Percentiles rank a stretch among this genome's conserved stretches.
Conservation (phyloP, 2,797 vertebrate species). For the Spondyliosoma cantharus region DNA sequence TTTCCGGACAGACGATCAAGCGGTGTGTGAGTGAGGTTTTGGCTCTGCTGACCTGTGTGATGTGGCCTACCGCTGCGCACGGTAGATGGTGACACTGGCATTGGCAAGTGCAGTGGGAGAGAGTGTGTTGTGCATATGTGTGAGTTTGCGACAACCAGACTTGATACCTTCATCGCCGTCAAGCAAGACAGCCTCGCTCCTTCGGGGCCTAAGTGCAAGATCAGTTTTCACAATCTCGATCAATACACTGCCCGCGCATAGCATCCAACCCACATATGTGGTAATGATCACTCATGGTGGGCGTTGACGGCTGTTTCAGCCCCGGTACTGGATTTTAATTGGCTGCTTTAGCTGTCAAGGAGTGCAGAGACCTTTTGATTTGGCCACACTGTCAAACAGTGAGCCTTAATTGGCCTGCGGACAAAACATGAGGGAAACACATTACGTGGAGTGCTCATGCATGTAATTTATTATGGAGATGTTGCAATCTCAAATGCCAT, state of each 20-base stretch:
- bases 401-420: constrained; percentile 65
- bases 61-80: constrained; percentile 54
- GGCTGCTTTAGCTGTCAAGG: constrained; percentile 55
- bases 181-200: constrained; percentile 5
- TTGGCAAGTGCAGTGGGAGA: constrained; percentile 11
- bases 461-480: constrained; percentile 60
- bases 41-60: constrained; percentile 66
- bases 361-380: constrained; percentile 67
- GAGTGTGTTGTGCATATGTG: not conserved
- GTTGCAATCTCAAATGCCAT: constrained; percentile 64
- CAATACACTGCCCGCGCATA: constrained; percentile 45
- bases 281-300: constrained; percentile 60
- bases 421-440: constrained; percentile 63
- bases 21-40: constrained; percentile 48
- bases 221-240: constrained; percentile 46
- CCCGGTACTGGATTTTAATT: constrained; percentile 58
- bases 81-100: constrained; percentile 39
- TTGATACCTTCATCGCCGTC: constrained; percentile 33
- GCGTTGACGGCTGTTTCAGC: constrained; percentile 38
- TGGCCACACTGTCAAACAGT: constrained; percentile 52
- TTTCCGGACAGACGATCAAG: constrained; percentile 65
- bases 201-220: constrained; percentile 8
- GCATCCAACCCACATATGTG: constrained; percentile 32
- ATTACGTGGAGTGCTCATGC: constrained; percentile 64
- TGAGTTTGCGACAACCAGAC: constrained; percentile 9